These are phyloP conservation scores for Rhagonycha fulva DNA, from an alignment of 2,888 invertebrate species.

Conservation along the genomic window DNA sequence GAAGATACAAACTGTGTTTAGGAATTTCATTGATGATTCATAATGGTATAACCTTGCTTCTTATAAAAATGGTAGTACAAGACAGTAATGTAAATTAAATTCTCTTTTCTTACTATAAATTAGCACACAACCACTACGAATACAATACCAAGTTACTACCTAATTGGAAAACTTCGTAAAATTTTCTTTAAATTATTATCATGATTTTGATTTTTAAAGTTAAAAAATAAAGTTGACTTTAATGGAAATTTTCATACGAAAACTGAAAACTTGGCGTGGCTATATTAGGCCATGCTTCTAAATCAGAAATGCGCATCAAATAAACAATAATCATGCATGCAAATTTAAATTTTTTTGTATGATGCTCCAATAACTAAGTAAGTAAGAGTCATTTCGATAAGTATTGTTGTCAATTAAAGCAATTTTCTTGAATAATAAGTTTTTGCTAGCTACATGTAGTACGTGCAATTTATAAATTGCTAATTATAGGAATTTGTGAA, in stretches of 20 bases:
- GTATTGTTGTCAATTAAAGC: background rate
- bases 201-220: background rate
- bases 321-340: constrained; percentile 3
- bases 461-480: background rate
- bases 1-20: background rate
- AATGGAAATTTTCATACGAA: background rate
- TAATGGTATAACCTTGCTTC: background rate
- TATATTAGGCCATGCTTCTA: constrained; percentile 11
- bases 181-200: background rate
- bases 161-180: background rate
- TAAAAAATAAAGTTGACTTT: background rate
- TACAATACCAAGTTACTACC: background rate
- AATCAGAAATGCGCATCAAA: constrained; percentile 13
- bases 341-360: constrained; percentile 4
- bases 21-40: background rate
- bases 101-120: background rate
- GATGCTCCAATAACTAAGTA: constrained; percentile 14
- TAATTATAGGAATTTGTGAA: background rate
- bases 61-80: background rate
- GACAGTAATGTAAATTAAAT: background rate
- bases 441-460: background rate
- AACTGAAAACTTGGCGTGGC: background rate
- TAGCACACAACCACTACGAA: background rate
- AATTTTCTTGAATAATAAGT: background rate
- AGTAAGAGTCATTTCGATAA: background rate